Percentiles rank a stretch among this genome's conserved stretches.
These are phyloP conservation scores for Dermochelys coriacea DNA, from an alignment of 2,797 vertebrate species.

Conservation along the genomic window DNA sequence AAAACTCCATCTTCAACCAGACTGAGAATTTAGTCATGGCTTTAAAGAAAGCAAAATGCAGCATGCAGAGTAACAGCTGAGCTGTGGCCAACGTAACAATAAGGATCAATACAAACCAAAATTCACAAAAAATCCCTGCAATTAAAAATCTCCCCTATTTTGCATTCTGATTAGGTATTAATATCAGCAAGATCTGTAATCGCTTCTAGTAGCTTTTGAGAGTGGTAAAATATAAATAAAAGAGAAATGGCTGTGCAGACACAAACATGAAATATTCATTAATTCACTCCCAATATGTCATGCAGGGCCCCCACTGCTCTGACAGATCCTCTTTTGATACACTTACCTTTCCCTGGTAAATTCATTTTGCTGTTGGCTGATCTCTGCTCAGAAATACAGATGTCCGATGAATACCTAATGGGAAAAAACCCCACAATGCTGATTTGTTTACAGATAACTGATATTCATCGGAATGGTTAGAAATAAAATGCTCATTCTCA, in stretches of 20 bases:
- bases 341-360: conserved; percentile 41
- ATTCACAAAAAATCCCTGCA: neutral
- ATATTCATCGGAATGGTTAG: rapidly evolving
- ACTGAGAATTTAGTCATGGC: neutral
- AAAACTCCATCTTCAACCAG: neutral
- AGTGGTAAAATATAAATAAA: rapidly evolving
- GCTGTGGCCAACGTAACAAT: neutral
- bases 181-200: neutral
- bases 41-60: rapidly evolving
- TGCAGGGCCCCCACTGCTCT: rapidly evolving
- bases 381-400: neutral
- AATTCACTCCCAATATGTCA: rapidly evolving
- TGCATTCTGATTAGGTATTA: neutral
- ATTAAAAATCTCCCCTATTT: neutral
- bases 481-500: rapidly evolving
- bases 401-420: neutral
- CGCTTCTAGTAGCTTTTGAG: neutral
- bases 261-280: neutral
- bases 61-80: rapidly evolving
- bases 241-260: neutral
- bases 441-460: neutral
- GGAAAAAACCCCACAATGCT: neutral
- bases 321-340: rapidly evolving
- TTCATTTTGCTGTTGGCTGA: conserved; percentile 35
- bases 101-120: neutral